phyloP scores from a whole-genome alignment of 1,140 invertebrate genomes.

The Gonatopus flavifemur region DNA sequence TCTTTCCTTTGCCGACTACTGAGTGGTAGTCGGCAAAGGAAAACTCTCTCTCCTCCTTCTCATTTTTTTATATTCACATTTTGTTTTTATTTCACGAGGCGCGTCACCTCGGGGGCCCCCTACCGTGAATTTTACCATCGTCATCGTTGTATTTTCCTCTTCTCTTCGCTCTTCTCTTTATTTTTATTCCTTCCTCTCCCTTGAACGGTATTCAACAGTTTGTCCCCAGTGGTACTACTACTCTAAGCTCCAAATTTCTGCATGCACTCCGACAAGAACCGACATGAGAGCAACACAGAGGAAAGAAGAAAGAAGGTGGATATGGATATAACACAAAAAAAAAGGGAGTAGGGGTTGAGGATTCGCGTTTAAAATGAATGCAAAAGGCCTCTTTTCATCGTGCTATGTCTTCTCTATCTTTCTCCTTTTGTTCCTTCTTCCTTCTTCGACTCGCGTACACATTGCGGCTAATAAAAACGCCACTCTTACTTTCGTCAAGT shows the following conservation, averaged over 20 bases:
- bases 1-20: no score
- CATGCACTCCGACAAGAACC: constrained; percentile 22
- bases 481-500: constrained; percentile 24
- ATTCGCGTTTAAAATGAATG: constrained; percentile 34
- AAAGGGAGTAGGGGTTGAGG: constrained; percentile 23
- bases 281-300: not conserved
- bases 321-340: no score
- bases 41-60: not conserved
- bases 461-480: constrained; percentile 30
- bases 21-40: no score
- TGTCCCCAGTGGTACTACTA: constrained; percentile 20
- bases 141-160: no score
- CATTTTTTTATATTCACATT: constrained; percentile 2
- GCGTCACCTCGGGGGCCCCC: constrained; percentile 14
- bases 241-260: constrained; percentile 13
- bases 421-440: constrained; percentile 2
- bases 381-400: constrained; percentile 19
- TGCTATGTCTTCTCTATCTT: not conserved
- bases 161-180: constrained; percentile 7
- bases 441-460: constrained; percentile 11
- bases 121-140: no score
- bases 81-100: constrained; percentile 14
- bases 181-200: constrained; percentile 17
- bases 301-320: constrained; percentile 5
- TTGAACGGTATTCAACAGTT: constrained; percentile 28